Evolutionary conservation across 2,888 invertebrate species (phyloP).

Genomic region (Erynnis tages): DNA sequence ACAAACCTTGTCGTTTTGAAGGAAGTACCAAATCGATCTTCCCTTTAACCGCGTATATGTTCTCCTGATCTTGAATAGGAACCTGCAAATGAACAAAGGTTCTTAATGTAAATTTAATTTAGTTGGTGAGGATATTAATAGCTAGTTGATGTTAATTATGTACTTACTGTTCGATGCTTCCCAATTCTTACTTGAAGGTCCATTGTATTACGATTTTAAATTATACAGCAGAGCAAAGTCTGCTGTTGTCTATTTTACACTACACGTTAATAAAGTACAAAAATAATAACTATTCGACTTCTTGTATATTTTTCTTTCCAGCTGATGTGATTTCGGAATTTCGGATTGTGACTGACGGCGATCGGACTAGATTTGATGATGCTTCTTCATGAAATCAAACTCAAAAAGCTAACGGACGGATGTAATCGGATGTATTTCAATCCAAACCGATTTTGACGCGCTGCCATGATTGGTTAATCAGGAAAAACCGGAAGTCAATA

Average conservation of each 20-base stretch:
- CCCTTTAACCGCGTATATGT: constrained; percentile 54
- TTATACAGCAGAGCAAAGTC: not conserved
- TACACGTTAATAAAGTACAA: too few species aligned
- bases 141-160: not conserved
- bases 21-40: constrained; percentile 51
- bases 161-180: constrained; percentile 58
- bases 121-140: constrained; percentile 13
- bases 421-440: too few species aligned
- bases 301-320: not conserved
- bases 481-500: constrained; percentile 29
- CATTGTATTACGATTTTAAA: constrained; percentile 41
- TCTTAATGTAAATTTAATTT: constrained; percentile 8
- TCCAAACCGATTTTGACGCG: constrained; percentile 19
- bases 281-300: too few species aligned
- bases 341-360: too few species aligned
- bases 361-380: not conserved
- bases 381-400: not conserved
- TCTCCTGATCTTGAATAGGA: constrained; percentile 68
- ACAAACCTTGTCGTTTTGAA: constrained; percentile 54
- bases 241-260: not conserved
- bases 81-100: constrained; percentile 37
- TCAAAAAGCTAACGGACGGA: too few species aligned
- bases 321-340: too few species aligned
- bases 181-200: constrained; percentile 57
- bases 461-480: constrained; percentile 32